Base-by-base conservation (phyloP, 64 coral and sea anemone genomes). In the Platygyra sinensis region DNA sequence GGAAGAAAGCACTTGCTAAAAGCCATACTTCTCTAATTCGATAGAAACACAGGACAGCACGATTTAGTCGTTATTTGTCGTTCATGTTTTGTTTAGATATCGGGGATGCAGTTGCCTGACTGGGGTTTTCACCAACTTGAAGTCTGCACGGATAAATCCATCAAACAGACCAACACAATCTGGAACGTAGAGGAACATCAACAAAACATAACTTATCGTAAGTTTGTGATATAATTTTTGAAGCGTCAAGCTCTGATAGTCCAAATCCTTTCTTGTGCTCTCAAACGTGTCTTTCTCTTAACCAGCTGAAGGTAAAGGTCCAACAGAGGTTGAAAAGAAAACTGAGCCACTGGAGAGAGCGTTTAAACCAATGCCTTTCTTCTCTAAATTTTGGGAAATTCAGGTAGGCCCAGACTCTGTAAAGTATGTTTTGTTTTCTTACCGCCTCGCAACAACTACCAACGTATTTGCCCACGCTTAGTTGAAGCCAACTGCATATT, bases 171-270 rank as follows among this genome's bases (percentile, higher is more conserved):
- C 73, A 91, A 98, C 67, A 98, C 96, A 30, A 90, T 94, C 32
- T 98, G 96, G 96, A 98, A 98, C 83, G 96, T 98, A 5, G 96
- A 98, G 67, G 96, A 98, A 84, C 96, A 98, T 64, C 96, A 98
- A 72, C 96, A 98, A 33, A 98, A 98, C 33, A 98, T 98, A 7
- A 88, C 90, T 25, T 98, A 98, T 74, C 96, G 96, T 98, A 87
- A 98, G 96, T 94, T 60, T 64, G 30, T 42, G 8, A 36, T 36
- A 36, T 3, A 36, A 36, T 36, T 36, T 36, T 36, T 36, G 33
- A 36, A 1, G 42, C 3, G 42, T 46, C 42, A 46, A 46, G 42
- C 42, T 46, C 42, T 46, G 42, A 5, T 46, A 46, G 42, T 46
- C 42, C 42, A 46, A 7, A 8, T 46, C 42, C 42, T 46, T 5